phyloP scores from a whole-genome alignment of 1,140 invertebrate genomes.

The Danaus melanippus region DNA sequence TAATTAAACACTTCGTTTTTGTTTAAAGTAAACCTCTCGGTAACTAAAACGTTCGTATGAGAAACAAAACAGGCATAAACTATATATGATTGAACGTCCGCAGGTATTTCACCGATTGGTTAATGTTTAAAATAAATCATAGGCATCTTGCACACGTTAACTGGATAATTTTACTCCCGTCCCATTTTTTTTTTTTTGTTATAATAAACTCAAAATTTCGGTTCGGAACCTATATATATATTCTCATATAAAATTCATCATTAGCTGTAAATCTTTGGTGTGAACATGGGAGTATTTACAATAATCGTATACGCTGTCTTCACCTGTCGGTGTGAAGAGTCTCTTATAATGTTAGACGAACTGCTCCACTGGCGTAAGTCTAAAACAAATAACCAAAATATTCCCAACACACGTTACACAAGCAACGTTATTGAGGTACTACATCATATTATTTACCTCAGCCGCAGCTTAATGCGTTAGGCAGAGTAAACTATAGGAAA shows the following conservation, averaged over 20 bases:
- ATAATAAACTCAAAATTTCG: too few species aligned
- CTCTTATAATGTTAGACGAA: conserved; percentile 44
- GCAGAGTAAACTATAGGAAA: conserved; percentile 54
- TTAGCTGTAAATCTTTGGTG: too few species aligned
- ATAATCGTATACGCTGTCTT: too few species aligned
- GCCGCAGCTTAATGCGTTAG: conserved; percentile 56
- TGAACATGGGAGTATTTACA: too few species aligned
- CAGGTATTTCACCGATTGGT: conserved; percentile 55
- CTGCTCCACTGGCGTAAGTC: conserved; percentile 34
- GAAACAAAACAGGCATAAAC: conserved; percentile 66
- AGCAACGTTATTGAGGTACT: conserved; percentile 54
- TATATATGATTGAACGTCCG: conserved; percentile 63
- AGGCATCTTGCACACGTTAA: conserved; percentile 14
- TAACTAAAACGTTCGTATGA: conserved; percentile 41
- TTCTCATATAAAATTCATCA: too few species aligned
- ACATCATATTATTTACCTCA: conserved; percentile 67
- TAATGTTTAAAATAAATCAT: conserved; percentile 61
- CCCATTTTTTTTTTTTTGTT: too few species aligned
- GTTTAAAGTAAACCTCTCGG: neutral
- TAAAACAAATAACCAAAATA: conserved; percentile 64
- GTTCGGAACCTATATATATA: too few species aligned
- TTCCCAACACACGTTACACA: conserved; percentile 50
- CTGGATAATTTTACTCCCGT: too few species aligned
- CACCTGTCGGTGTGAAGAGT: conserved; percentile 21
- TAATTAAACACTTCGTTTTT: too few species aligned